Percentiles rank a stretch among this genome's conserved stretches.
phyloP scores from a whole-genome alignment of 2,797 vertebrate genomes.

The Stomatorhinus walkeri region DNA sequence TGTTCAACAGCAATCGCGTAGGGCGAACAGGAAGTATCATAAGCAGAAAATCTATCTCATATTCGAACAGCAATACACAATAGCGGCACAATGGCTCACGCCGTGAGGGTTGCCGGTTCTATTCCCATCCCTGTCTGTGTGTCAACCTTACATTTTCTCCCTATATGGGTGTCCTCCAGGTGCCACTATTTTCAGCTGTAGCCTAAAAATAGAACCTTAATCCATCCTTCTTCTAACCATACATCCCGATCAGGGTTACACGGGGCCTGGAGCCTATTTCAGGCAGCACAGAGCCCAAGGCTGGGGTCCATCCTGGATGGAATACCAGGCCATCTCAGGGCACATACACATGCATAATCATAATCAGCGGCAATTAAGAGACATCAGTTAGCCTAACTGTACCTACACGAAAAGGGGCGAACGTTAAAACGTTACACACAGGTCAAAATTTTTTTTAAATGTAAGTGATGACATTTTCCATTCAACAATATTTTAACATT shows the following conservation, averaged over 20 bases:
- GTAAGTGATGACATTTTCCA: neutral
- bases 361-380: neutral
- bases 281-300: neutral
- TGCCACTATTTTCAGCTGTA: neutral
- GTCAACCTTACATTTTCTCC: neutral
- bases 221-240: neutral
- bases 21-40: neutral
- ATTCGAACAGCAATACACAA: neutral
- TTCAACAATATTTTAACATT: neutral
- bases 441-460: neutral
- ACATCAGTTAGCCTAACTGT: neutral
- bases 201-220: neutral
- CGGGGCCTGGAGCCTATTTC: neutral
- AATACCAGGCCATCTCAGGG: neutral
- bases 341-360: neutral
- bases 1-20: neutral
- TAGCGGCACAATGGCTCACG: neutral
- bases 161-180: neutral
- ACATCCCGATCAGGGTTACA: neutral
- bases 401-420: neutral
- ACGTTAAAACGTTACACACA: neutral
- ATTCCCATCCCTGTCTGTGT: neutral
- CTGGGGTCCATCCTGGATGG: neutral
- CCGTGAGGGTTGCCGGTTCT: neutral
- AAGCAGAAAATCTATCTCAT: neutral